phyloP scores from a whole-genome alignment of 2,113 vertebrate species.

The Sterrhoptilus dennistouni region DNA sequence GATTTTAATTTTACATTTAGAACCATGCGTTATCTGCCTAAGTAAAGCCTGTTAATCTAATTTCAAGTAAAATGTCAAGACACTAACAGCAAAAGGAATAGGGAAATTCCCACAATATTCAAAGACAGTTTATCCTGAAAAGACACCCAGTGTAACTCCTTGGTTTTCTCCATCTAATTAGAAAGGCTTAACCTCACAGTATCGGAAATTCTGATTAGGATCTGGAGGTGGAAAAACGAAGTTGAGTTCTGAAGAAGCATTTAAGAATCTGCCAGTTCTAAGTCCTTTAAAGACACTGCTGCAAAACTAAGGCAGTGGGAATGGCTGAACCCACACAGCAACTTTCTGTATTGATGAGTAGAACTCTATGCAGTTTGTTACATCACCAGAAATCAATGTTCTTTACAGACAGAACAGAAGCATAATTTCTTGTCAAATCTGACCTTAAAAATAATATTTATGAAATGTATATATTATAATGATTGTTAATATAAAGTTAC shows the following conservation, averaged over 20 bases:
- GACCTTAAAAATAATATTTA: not conserved
- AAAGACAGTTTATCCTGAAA: not conserved
- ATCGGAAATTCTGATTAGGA: not conserved
- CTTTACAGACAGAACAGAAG: not conserved
- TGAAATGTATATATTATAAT: not conserved
- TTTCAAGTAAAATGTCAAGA: not conserved
- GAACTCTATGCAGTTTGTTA: not conserved
- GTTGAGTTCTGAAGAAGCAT: not conserved
- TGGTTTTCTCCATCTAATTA: not conserved
- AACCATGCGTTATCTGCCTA: accelerated
- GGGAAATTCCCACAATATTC: not conserved
- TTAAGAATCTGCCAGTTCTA: not conserved
- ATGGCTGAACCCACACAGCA: not conserved
- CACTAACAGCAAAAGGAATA: not conserved
- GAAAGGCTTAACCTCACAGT: not conserved
- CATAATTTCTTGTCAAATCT: not conserved
- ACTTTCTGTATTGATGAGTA: not conserved
- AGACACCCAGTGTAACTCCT: not conserved
- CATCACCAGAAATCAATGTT: not conserved
- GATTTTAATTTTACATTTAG: not conserved
- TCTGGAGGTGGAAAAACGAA: not conserved
- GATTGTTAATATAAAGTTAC: not conserved
- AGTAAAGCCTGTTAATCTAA: not conserved
- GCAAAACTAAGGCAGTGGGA: not conserved
- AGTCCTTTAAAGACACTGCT: not conserved